These are phyloP conservation scores for Potorous gilbertii DNA, from an alignment of 2,797 vertebrate species.

Conservation along the genomic window DNA sequence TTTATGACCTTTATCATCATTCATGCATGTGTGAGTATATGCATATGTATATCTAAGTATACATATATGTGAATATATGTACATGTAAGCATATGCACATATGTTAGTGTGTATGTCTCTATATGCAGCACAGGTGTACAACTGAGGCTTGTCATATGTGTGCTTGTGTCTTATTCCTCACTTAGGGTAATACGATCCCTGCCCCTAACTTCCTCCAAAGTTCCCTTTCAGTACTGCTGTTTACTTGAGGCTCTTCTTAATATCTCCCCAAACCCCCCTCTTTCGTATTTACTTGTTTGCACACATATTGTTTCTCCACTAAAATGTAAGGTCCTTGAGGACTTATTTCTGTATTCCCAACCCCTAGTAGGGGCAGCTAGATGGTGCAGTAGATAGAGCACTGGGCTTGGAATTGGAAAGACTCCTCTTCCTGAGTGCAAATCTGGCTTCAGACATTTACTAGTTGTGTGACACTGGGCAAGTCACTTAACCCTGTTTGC, in stretches of 20 bases:
- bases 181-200: constrained; percentile 8
- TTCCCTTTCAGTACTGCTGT: neutral
- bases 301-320: neutral
- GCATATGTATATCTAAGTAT: neutral
- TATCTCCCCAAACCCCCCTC: neutral
- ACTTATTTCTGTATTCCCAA: neutral
- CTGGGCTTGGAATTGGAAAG: neutral
- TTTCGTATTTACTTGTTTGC: neutral
- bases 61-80: neutral
- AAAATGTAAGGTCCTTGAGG: neutral
- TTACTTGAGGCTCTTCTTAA: neutral
- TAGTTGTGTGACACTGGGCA: neutral
- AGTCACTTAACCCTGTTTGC: neutral
- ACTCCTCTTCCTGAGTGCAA: neutral
- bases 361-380: neutral
- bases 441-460: neutral
- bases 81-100: rapidly evolving
- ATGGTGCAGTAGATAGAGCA: neutral
- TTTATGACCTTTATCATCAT: neutral
- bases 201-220: constrained; percentile 44
- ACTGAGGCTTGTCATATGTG: constrained; percentile 33
- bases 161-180: constrained; percentile 32
- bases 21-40: neutral
- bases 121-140: constrained; percentile 8
- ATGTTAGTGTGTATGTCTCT: neutral